Base-by-base conservation (phyloP, 2,797 vertebrate species). In the Acanthurus leucopareius region DNA sequence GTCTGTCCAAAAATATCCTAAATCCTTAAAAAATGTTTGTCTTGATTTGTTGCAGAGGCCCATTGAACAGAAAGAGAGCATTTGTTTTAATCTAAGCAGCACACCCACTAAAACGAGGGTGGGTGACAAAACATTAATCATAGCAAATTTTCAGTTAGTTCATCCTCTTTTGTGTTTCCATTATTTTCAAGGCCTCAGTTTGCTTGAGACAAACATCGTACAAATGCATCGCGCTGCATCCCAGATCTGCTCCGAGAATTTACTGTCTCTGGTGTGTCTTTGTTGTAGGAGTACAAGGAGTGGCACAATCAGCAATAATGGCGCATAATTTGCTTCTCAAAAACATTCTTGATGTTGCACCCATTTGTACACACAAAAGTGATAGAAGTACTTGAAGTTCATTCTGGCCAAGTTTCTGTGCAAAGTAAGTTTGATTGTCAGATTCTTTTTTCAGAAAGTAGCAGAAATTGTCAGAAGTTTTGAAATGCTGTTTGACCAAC, bases 41-140 rank as follows among this genome's bases (percentile, higher is more conserved):
- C 48, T 35, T 54, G 59, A 48, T 76, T 56, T 1, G 5, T 42
- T 5, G 1, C 63, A 60, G 59, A 19, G 19, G 58, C 73, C 57
- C 60, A 58, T 71, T 3, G 0, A 69, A 51, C 42, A 57, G 64
- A 77, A 77, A 63, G 45, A 61, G 67, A 28, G 49, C 61, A 73
- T 87, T 77, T 80, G 61, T 84, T 80, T 77, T 84, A 28, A 86
- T 84, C 82, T 76, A 58, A 54, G n/a, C 16, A 57, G 32, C 72
- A 32, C 69, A 54, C 47, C 35, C 16, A 15, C 51, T 32, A 67
- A 64, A 76, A 72, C 0, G 5, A 75, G 69, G 58, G 59, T 35
- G 66, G 49, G 56, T 63, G 65, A 81, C 56, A 72, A 69, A 75
- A 48, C 57, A 82, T 87, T 80, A 87, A 85, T 87, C 79, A 86